Evolutionary conservation across 2,113 vertebrate genomes (phyloP), one percentile per base, ranked within the genome.

Genomic region (Genyomyrus donnyi): DNA sequence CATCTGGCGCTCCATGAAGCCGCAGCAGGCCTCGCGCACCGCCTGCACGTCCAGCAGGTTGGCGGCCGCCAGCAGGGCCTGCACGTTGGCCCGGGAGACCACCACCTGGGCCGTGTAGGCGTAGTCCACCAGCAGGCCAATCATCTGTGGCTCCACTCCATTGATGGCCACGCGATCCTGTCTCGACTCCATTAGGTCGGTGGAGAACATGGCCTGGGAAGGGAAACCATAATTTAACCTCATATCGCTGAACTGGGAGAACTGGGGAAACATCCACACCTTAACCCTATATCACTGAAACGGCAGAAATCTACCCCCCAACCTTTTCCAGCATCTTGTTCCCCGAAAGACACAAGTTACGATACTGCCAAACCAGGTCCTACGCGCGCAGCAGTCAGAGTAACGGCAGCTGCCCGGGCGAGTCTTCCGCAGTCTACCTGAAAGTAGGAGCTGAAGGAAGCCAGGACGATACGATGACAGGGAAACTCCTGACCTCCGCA

Each of bases 401-500:
- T 11, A 3, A 46, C 15, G 19, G 5, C 17, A 21, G 77, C 1
- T 1, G 3, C 17, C 45, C 2, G 45, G 45, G 3, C 0, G 42
- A 48, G 21, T 48, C 45, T 46, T 1, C 45, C 9, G 3, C 42
- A n/a, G 42, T 27, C 70, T 90, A 96, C 96, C 95, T 96, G 95
- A 88, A 97, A 97, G 92, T 97, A 97, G 6, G 96, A 95, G 94
- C 96, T 97, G 86, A 96, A 96, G 50, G 96, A 96, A 50, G 96
- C 96, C 88, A 97, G 92, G 1, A 97, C 96, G 0, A 96, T 95
- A 58, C 96, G 96, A 62, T 97, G 96, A 52, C 96, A 96, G 49
- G 96, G 95, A 90, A 97, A 96, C 93, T 96, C 96, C 92, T 96
- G 95, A 1, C 95, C 95, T 0, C 96, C 96, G 10, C 96, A 96